Evolutionary conservation across 2,797 vertebrate genomes (phyloP).

Genomic region (Betta splendens): DNA sequence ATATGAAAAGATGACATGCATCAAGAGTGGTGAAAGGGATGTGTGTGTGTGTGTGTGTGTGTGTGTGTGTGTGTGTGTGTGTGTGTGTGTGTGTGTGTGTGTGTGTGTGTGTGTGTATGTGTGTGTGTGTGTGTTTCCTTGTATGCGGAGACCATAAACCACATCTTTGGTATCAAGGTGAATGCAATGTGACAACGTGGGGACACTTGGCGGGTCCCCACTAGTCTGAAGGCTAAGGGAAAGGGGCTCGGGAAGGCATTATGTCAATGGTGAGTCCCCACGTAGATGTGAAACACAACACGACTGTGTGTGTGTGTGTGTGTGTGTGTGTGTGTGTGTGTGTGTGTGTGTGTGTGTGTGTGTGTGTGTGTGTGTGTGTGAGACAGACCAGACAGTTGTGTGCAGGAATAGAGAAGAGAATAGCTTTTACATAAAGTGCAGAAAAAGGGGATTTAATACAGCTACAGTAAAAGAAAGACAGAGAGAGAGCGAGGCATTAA

Average conservation of each 20-base stretch:
- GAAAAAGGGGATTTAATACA: slow-evolving; percentile 48
- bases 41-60: neutral
- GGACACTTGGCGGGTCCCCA: no score
- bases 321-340: slow-evolving; percentile 14
- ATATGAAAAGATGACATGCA: slow-evolving; percentile 69
- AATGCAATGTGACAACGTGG: no score
- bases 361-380: slow-evolving; percentile 14
- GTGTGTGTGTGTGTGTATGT: no score
- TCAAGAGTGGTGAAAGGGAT: slow-evolving; percentile 55
- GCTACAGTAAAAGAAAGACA: slow-evolving; percentile 49
- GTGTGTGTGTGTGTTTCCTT: no score
- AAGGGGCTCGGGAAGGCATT: no score
- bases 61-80: slow-evolving; percentile 10
- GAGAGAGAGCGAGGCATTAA: slow-evolving; percentile 35
- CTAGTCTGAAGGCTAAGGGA: no score
- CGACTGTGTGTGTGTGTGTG: neutral
- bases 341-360: neutral
- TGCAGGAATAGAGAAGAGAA: slow-evolving; percentile 28
- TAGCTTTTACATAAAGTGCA: slow-evolving; percentile 45
- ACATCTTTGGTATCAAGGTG: no score
- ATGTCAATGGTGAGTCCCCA: no score
- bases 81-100: no score
- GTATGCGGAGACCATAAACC: no score
- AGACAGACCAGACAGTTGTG: slow-evolving; percentile 50
- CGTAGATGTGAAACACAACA: no score